phyloP scores from a whole-genome alignment of 2,797 vertebrate species.

The Cheirogaleus major region DNA sequence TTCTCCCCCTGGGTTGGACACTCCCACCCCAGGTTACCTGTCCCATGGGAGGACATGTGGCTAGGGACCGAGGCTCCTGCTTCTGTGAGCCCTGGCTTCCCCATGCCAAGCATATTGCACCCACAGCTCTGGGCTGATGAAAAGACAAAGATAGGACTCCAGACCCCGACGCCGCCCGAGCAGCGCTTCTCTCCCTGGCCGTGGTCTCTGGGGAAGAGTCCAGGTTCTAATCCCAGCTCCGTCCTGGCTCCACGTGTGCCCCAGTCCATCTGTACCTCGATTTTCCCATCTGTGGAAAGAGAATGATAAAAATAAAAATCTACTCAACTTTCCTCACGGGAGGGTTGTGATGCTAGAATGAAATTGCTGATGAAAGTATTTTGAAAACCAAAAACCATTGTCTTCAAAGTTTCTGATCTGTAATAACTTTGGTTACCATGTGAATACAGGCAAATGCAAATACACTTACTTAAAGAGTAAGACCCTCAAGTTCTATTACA shows the following conservation, averaged over 20 bases:
- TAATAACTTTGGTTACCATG: neutral
- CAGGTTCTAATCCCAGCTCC: neutral
- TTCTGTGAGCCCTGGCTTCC: neutral
- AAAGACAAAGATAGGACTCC: neutral
- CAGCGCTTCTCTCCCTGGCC: neutral
- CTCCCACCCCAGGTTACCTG: neutral
- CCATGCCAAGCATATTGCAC: too few species aligned
- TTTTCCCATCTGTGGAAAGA: neutral
- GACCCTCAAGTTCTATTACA: neutral
- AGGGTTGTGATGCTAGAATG: neutral
- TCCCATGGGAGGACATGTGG: neutral
- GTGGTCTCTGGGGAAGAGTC: too few species aligned
- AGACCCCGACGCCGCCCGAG: neutral
- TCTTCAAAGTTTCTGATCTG: neutral
- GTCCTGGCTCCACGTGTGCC: neutral
- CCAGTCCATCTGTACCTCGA: neutral
- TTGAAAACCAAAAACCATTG: neutral
- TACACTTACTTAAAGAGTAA: neutral
- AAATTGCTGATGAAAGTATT: neutral
- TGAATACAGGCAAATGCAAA: neutral
- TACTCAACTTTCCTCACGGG: neutral
- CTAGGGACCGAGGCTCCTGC: neutral
- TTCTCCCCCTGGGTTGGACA: neutral
- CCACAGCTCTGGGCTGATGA: neutral
- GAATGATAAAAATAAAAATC: neutral